Base-by-base conservation (phyloP, 1,140 invertebrate genomes). In the Eurosta solidaginis region DNA sequence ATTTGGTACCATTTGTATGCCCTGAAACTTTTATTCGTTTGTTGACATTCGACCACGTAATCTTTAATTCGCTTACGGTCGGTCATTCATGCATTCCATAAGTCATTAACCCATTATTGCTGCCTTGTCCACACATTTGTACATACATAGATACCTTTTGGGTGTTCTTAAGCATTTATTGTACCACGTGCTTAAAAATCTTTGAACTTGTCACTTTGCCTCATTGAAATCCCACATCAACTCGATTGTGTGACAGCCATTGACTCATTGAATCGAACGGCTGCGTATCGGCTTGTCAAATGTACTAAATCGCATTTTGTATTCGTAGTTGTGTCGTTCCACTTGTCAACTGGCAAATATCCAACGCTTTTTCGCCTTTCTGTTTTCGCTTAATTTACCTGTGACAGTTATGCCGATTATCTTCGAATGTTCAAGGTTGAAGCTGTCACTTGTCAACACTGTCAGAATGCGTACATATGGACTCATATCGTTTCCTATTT, bases 361-460 rank as follows among this genome's bases (percentile, higher is more conserved):
- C 83, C 83, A 82, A 83, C 81, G 83, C 82, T 77, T 20, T 52
- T 36, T 25, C 40, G 22, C 75, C 7, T 5, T 4, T 2, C n/a
- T 29, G 20, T 52, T 52, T 54, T 6, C 6, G 36, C 17, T 63
- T 77, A 45, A 33, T n/a, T 54, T 77, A 54, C 47, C 79, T 82
- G 81, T 85, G 83, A 85, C 83, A 85, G 83, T 82, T 83, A 82
- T 82, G 82, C 25, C 83, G 83, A 84, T 84, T 85, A 78, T 81
- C 80, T 81, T 78, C 81, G 81, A 81, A 79, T 79, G 59, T 74
- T 85, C 84, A 85, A 85, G 83, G 84, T 84, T 83, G 85, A 83
- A 84, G 82, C 82, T 85, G 84, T 83, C 82, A 85, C 81, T 80
- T 85, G 83, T 85, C 84, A 85, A 81, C 82, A 80, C 79, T 82